Conservation (phyloP, 37 sponge, comb jelly and placozoan species). For the Lycopodina hypogea region DNA sequence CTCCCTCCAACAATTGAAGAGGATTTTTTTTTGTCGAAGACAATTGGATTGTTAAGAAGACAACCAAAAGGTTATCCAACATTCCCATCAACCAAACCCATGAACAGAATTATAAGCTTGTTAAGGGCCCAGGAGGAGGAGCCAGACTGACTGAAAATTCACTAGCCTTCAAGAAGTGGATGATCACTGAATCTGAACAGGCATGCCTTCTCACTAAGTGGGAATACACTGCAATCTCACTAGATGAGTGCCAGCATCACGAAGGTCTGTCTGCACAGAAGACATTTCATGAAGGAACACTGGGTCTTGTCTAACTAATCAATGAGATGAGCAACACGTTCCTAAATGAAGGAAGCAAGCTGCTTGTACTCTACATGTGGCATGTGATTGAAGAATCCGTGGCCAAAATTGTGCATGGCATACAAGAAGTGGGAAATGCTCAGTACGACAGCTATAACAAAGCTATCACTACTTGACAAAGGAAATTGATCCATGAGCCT, state of each 20-base stretch:
- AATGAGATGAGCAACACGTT: background rate
- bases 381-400: background rate
- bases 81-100: background rate
- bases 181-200: background rate
- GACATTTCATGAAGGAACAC: background rate
- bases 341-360: background rate
- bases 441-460: background rate
- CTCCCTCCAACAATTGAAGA: too few species aligned
- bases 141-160: background rate
- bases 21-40: too few species aligned
- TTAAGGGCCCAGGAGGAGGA: background rate
- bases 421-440: background rate
- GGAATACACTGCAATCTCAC: too few species aligned
- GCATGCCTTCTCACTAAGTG: background rate
- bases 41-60: background rate
- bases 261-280: background rate
- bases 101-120: background rate
- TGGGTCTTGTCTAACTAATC: background rate
- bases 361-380: background rate
- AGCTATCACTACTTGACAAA: background rate
- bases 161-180: background rate
- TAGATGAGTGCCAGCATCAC: background rate
- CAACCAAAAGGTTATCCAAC: background rate
- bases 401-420: background rate
- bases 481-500: background rate